A percentile compares a stretch with the other conserved stretches of the same genome.
These are phyloP conservation scores for Chrysotoxum bicinctum DNA, from an alignment of 2,888 invertebrate genomes.

Conservation along the genomic window DNA sequence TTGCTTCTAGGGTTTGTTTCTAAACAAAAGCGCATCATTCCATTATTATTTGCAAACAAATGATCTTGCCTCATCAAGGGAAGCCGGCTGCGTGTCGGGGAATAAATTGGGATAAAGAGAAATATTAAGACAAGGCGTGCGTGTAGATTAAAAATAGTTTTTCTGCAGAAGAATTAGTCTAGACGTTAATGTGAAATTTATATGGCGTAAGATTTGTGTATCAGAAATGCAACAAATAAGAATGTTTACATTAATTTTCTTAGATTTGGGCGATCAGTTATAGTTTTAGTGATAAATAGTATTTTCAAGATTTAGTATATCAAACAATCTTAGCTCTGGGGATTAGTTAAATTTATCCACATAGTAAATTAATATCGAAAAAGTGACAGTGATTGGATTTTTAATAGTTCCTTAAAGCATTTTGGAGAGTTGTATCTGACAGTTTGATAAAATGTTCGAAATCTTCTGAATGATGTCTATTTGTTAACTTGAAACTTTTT, in stretches of 20 bases:
- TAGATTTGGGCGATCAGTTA: neutral
- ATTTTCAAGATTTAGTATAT: neutral
- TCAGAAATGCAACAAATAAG: slow-evolving; percentile 6
- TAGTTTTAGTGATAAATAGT: neutral
- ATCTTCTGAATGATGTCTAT: too few species aligned
- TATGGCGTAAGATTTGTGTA: slow-evolving; percentile 18
- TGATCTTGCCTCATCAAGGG: neutral
- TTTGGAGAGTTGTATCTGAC: too few species aligned
- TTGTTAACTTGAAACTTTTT: too few species aligned
- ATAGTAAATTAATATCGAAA: neutral
- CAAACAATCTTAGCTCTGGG: neutral
- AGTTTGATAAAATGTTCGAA: too few species aligned
- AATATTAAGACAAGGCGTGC: neutral
- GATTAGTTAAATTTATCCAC: neutral
- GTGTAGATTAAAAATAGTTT: slow-evolving; percentile 45
- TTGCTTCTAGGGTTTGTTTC: slow-evolving; percentile 10
- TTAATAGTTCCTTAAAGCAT: neutral
- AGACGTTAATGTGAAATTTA: slow-evolving; percentile 38
- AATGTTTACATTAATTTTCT: neutral
- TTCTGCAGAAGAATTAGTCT: slow-evolving; percentile 38
- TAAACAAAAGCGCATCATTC: slow-evolving; percentile 12
- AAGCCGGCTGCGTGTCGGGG: too few species aligned
- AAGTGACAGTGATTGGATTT: neutral
- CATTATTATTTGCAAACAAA: slow-evolving; percentile 7
- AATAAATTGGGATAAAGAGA: neutral